Evolutionary conservation across 2,113 vertebrate genomes (phyloP), one percentile per base, ranked within the genome.

Genomic region (Limanda limanda): DNA sequence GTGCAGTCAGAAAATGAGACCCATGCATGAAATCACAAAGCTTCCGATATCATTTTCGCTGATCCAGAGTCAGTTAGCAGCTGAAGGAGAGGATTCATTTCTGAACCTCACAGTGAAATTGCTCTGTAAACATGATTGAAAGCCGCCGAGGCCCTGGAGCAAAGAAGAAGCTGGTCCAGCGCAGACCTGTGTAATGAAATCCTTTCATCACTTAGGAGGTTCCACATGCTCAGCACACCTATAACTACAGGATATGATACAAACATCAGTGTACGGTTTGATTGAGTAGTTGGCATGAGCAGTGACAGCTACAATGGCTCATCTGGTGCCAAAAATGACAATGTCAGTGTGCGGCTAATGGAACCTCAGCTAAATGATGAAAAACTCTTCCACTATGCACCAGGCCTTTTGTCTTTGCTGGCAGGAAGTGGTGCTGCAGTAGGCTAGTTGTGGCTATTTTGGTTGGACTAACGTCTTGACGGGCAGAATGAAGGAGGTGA

Each of bases 401-500:
- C 68, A 42, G 59, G 72, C 66, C 68, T 76, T 25, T 59, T 60
- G 18, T 71, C 35, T 71, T 57, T 63, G 73, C 63, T 61, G 48
- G 69, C 71, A 80, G 74, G 76, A 73, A 72, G 79, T 21, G 23
- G 48, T 52, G 70, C 84, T 75, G 77, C 78, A 72, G 71, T 11
- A 47, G 55, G 61, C 61, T 40, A 56, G 35, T 18, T 20, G 61
- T 56, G 69, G 67, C 51, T 37, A 73, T 78, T 68, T 66, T 65
- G 68, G 37, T 83, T 52, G 77, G 78, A 94, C 94, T 94, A 92
- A 95, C 94, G 74, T 95, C 91, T 92, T 94, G 68, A 82, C 70
- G 65, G 94, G 88, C 88, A 94, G 81, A 83, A 94, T 88, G 75
- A 94, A 70, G 69, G 94, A 92, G 74, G 90, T 90, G 80, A 95